Base-by-base conservation (phyloP, 1,140 invertebrate genomes). In the Proctacanthus coquilletti region DNA sequence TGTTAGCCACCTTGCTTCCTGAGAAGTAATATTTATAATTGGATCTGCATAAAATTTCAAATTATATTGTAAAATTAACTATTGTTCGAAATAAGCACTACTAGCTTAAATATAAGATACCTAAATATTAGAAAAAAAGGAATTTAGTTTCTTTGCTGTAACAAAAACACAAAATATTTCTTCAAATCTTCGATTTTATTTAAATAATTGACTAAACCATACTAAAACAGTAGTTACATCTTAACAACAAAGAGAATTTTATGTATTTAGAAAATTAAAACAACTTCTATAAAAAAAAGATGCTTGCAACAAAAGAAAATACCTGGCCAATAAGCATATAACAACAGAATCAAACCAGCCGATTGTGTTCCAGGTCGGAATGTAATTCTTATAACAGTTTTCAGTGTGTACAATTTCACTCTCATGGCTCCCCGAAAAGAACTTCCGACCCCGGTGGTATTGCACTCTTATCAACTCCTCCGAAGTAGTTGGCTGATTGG, bases 371-470 rank as follows among this genome's bases (percentile, higher is more conserved):
- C 8, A 13, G 23, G 23, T 27, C 23, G 23, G 8, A 9, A 27
- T 27, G 23, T 9, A n/a, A n/a, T n/a, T n/a, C n/a, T n/a, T n/a
- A n/a, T n/a, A n/a, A n/a, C n/a, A n/a, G n/a, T n/a, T n/a, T n/a
- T n/a, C n/a, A 27, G 8, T 27, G 13, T 27, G 23, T 9, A 27
- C 23, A 27, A 9, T 8, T 27, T 27, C 8, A 27, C n/a, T n/a
- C n/a, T n/a, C n/a, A n/a, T n/a, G 59, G 56, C 38, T 53, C 48
- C 14, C 62, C 69, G 44, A 69, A 75, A 4, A 73, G 51, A 36
- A 69, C 65, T 40, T 75, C 73, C 0, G 71, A 71, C 9, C 70
- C 70, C 0, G 66, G 66, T 17, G 63, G 65, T 36, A 66, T 59
- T 18, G 43, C 45, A 38, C 60, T 61, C 14, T 63, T 61, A 36